These are phyloP conservation scores for Chloropsis cyanopogon DNA, from an alignment of 2,113 vertebrate genomes.

Conservation along the genomic window DNA sequence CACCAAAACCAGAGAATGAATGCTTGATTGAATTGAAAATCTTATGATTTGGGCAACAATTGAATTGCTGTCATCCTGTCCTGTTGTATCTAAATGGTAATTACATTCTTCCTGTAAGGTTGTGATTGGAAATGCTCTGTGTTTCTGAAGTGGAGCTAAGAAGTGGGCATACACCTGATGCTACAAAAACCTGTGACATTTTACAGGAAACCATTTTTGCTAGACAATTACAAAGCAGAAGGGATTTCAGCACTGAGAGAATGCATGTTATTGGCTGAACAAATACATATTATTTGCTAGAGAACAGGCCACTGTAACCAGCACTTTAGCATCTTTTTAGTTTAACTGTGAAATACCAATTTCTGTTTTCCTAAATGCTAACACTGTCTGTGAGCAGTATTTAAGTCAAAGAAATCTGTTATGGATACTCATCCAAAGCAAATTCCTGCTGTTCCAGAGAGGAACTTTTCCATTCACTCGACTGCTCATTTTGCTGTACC, in stretches of 20 bases:
- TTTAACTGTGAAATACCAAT: background rate
- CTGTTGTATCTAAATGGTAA: background rate
- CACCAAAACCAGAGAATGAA: background rate
- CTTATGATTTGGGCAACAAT: background rate
- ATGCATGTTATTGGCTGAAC: background rate
- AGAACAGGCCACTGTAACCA: background rate
- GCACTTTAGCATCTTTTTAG: background rate
- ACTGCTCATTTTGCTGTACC: background rate
- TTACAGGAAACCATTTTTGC: background rate
- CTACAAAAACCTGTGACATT: background rate
- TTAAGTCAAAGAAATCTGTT: background rate
- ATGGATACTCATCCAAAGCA: background rate
- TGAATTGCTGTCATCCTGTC: background rate
- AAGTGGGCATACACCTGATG: background rate
- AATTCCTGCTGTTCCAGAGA: background rate
- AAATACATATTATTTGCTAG: background rate
- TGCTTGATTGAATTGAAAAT: background rate
- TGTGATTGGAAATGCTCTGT: background rate
- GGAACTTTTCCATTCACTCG: background rate
- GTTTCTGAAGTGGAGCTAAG: background rate
- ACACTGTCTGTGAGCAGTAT: accelerated
- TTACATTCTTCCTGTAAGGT: background rate
- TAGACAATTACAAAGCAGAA: background rate
- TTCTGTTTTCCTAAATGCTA: background rate
- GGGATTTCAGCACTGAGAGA: background rate